phyloP scores from a whole-genome alignment of 2,113 vertebrate species.

The Corydoras sp. region DNA sequence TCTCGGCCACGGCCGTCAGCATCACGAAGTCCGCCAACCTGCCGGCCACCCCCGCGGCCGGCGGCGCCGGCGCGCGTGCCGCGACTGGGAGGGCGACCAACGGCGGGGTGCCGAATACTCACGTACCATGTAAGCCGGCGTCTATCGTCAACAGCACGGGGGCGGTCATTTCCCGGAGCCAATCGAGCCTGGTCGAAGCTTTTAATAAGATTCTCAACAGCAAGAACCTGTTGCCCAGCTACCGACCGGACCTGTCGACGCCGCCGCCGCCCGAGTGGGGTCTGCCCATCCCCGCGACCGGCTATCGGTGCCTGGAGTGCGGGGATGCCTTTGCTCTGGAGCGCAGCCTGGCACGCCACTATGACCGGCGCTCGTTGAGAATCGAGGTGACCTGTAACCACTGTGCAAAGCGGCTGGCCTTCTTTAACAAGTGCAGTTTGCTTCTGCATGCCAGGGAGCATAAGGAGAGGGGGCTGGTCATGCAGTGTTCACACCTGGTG shows the following conservation, averaged over 20 bases:
- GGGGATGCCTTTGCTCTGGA: slow-evolving; percentile 89
- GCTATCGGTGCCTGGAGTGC: slow-evolving; percentile 91
- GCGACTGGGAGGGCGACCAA: slow-evolving; percentile 70
- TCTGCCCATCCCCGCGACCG: slow-evolving; percentile 72
- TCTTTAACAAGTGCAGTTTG: slow-evolving; percentile 97
- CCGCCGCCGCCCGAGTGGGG: slow-evolving; percentile 74
- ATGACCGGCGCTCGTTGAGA: slow-evolving; percentile 87
- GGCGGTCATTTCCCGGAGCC: slow-evolving; percentile 84
- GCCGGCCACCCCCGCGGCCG: slow-evolving; percentile 47
- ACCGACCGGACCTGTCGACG: slow-evolving; percentile 81
- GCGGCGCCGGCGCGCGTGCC: slow-evolving; percentile 45
- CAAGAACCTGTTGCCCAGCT: slow-evolving; percentile 87
- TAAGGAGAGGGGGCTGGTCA: slow-evolving; percentile 93
- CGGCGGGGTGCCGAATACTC: slow-evolving; percentile 33
- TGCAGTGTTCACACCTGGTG: slow-evolving; percentile 96
- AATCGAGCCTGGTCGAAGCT: slow-evolving; percentile 89
- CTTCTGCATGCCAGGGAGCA: slow-evolving; percentile 90
- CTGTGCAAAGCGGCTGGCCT: slow-evolving; percentile 86
- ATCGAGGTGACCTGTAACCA: slow-evolving; percentile 98
- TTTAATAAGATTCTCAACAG: slow-evolving; percentile 97
- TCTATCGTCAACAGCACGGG: slow-evolving; percentile 70
- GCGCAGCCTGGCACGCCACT: slow-evolving; percentile 86
- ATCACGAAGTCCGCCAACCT: slow-evolving; percentile 59
- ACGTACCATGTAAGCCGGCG: slow-evolving; percentile 55
- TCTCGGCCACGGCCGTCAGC: slow-evolving; percentile 59